These are phyloP conservation scores for Poeciliopsis infans DNA, from an alignment of 2,797 vertebrate genomes.

Conservation along the genomic window DNA sequence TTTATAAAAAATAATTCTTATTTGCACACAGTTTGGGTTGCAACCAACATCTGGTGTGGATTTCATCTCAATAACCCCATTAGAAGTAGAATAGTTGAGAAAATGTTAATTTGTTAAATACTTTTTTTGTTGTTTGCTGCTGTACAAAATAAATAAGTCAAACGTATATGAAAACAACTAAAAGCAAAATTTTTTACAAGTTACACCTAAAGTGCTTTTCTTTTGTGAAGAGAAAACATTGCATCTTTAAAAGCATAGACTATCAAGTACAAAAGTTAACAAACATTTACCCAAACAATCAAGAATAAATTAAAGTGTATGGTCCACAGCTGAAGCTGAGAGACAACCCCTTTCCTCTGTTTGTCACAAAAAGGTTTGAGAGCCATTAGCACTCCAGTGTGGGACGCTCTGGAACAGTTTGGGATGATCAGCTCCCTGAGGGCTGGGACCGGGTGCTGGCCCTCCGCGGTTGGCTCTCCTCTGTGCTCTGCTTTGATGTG, in stretches of 20 bases:
- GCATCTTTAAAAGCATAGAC: constrained; percentile 51
- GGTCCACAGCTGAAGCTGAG: constrained; percentile 59
- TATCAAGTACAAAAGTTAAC: constrained; percentile 44
- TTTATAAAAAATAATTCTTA: neutral
- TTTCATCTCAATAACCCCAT: neutral
- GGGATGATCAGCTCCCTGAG: constrained; percentile 92
- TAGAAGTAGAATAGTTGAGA: neutral
- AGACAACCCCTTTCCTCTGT: constrained; percentile 51
- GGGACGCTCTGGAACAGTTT: constrained; percentile 14
- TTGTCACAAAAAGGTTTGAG: constrained; percentile 33
- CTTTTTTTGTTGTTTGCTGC: neutral
- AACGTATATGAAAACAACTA: constrained; percentile 55
- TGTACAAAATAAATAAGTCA: constrained; percentile 65
- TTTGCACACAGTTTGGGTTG: neutral
- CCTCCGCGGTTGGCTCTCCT: constrained; percentile 83
- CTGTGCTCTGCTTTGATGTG: constrained; percentile 90
- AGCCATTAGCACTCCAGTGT: constrained; percentile 35
- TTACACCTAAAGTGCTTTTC: constrained; percentile 77
- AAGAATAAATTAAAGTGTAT: constrained; percentile 44
- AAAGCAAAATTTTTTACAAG: constrained; percentile 53
- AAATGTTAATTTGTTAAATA: neutral
- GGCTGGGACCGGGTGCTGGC: constrained; percentile 85
- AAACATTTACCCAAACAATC: constrained; percentile 37
- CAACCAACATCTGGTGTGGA: neutral
- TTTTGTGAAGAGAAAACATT: constrained; percentile 67